phyloP scores from a whole-genome alignment of 2,888 invertebrate species.

The Caenorhabditis macrosperma region DNA sequence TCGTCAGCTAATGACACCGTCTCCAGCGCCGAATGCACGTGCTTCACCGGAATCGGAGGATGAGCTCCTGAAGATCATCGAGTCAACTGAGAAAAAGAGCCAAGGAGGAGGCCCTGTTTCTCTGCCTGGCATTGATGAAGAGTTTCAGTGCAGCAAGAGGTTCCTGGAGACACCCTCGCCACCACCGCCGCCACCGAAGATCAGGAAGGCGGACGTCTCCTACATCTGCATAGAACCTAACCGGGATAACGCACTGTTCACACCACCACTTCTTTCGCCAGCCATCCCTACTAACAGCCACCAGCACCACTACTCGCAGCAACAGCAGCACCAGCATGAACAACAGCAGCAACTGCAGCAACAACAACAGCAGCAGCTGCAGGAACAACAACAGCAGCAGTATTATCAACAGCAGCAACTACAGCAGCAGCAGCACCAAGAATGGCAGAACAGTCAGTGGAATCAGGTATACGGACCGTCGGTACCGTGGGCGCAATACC shows the following conservation, averaged over 20 bases:
- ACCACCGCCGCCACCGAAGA: not conserved
- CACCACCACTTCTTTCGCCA: conserved; percentile 23
- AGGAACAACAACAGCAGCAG: not conserved
- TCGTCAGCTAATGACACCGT: not conserved
- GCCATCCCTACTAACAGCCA: not conserved
- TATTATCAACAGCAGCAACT: no score
- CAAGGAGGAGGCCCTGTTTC: no score
- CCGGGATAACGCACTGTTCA: conserved; percentile 12
- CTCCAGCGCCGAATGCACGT: not conserved
- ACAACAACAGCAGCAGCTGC: no score
- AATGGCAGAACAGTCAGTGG: not conserved
- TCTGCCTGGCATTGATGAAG: no score
- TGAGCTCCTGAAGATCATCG: conserved; percentile 22
- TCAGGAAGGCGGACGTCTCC: not conserved
- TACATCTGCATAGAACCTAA: not conserved
- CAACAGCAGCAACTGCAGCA: no score
- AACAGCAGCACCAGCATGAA: not conserved
- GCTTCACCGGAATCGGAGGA: conserved; percentile 12
- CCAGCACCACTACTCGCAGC: not conserved
- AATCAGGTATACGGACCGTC: not conserved
- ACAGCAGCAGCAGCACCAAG: no score
- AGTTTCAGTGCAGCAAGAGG: no score
- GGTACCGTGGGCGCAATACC: not conserved
- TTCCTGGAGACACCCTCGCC: not conserved
- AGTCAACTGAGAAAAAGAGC: not conserved